Evolutionary conservation across 2,888 invertebrate species (phyloP), one percentile per base, ranked within the genome.

Genomic region (Punctoribates punctum): DNA sequence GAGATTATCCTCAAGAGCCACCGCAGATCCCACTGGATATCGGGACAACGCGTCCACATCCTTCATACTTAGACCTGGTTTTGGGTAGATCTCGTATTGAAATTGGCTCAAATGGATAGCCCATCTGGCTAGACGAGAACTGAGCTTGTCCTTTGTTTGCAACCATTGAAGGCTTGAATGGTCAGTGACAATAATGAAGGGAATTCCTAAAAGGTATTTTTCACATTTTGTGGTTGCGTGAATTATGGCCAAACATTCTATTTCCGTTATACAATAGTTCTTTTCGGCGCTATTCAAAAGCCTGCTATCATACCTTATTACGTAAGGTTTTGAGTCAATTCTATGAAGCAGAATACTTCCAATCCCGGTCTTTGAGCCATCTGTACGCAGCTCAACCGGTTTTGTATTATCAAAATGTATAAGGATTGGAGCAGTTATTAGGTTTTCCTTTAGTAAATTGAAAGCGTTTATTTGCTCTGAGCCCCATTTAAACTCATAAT

Each of bases 181-280:
- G 20, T 76, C 76, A 1, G 76, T 74, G 1, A 73, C 29, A 5
- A 76, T 38, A 9, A 27, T 76, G 20, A 76, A 74, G 13, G 11
- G 48, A 13, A n/a, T 3, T 1, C 76, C 76, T 20, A 17, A 4
- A 4, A 75, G 5, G 23, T 42, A 75, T 48, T 15, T 13, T 1
- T 34, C 9, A 11, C 67, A 70, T 34, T 75, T 67, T 5, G 9
- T 1, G 25, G 70, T 38, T 13, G 42, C 54, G 0, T 48, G 20
- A 1, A 73, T 38, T 0, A 76, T 46, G 1, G 76, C 76, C 3
- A 73, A 11, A 0, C 42, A 60, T 27, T 76, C 76, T 0, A 34
- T 60, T n/a, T 76, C 76, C 0, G 76, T 23, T 27, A 48, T 57
- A 3, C 25, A 15, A 34, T 76, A 76, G 9, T 73, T 73, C 25